These are phyloP conservation scores for Erpornis zantholeuca DNA, from an alignment of 2,113 vertebrate genomes.

Conservation along the genomic window DNA sequence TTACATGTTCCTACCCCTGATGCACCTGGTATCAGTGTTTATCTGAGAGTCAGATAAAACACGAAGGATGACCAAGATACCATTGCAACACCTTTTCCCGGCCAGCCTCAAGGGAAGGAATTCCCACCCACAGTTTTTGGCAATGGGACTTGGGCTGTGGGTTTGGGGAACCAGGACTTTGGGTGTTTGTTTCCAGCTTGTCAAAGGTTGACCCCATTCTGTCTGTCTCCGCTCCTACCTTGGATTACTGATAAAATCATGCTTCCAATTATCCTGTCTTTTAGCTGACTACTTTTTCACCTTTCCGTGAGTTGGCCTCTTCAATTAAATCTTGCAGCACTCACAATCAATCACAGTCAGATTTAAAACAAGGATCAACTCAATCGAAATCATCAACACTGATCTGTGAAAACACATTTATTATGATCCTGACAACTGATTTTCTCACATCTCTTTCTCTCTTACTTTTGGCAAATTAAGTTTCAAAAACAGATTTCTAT, in stretches of 20 bases:
- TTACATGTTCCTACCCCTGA: background rate
- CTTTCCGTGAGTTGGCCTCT: background rate
- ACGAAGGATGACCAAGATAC: background rate
- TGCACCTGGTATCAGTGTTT: background rate
- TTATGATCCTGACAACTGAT: background rate
- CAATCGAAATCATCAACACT: background rate
- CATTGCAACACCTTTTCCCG: background rate
- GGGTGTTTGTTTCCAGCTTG: background rate
- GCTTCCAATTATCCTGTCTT: background rate
- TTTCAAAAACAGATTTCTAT: background rate
- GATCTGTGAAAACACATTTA: background rate
- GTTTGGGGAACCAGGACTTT: background rate
- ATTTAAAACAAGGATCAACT: background rate
- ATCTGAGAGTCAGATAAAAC: background rate
- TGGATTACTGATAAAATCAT: background rate
- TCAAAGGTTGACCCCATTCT: slow-evolving; percentile 4
- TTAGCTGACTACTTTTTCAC: background rate
- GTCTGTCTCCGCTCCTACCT: background rate
- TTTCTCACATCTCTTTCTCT: background rate
- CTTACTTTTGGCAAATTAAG: background rate
- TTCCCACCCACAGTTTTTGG: background rate
- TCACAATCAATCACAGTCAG: background rate
- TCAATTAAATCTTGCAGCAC: background rate
- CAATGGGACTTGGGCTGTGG: background rate
- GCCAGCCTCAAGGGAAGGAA: background rate